Evolutionary conservation across 2,888 invertebrate species (phyloP).

Genomic region (Proisotoma minuta): DNA sequence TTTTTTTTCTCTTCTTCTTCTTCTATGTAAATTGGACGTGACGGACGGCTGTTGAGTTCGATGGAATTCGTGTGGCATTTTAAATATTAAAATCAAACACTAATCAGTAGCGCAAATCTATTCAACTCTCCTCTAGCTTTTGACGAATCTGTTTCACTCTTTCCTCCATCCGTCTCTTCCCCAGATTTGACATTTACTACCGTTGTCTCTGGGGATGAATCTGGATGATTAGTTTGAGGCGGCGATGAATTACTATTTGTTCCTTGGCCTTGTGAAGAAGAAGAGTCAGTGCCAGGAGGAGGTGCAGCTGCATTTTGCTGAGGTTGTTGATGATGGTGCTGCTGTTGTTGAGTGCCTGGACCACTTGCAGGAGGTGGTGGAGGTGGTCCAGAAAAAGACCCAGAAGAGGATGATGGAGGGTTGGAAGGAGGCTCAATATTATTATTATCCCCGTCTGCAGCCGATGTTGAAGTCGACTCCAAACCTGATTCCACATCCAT

Average conservation of each 20-base stretch:
- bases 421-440: not conserved
- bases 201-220: not conserved
- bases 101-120: slow-evolving; percentile 37
- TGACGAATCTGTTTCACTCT: slow-evolving; percentile 1
- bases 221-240: not conserved
- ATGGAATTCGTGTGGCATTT: no score
- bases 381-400: slow-evolving; percentile 8
- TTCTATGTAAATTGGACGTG: no score
- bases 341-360: not conserved
- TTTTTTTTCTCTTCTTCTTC: no score
- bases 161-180: slow-evolving; percentile 36
- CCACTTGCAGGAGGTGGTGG: slow-evolving; percentile 3
- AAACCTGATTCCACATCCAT: slow-evolving; percentile 24
- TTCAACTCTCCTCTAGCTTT: slow-evolving; percentile 22
- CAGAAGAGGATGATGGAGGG: not conserved
- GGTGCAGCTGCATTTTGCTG: no score
- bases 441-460: not conserved
- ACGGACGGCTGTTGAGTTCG: no score
- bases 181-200: slow-evolving; percentile 33
- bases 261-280: not conserved
- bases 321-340: not conserved
- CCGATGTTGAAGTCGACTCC: not conserved
- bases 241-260: not conserved
- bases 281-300: not conserved
- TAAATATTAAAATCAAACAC: slow-evolving; percentile 38